Conservation (phyloP, 2,113 vertebrate genomes). For the Chaetodon trifascialis region DNA sequence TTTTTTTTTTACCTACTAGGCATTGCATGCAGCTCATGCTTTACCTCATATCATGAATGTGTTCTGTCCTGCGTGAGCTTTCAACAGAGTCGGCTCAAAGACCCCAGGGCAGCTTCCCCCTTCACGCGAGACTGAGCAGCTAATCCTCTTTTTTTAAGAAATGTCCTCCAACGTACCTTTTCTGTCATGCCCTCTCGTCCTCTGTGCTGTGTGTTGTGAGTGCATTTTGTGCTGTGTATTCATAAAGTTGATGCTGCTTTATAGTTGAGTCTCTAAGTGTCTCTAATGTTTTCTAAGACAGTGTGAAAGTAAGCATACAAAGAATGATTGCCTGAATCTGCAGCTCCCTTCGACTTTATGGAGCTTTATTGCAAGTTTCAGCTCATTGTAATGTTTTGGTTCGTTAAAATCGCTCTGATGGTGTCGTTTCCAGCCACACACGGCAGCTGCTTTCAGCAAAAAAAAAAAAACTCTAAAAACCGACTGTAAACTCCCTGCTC, state of each 20-base stretch:
- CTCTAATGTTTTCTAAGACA: no score
- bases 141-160: neutral
- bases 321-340: no score
- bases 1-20: neutral
- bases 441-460: no score
- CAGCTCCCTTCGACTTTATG: no score
- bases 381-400: no score
- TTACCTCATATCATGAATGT: slow-evolving; percentile 5
- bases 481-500: no score
- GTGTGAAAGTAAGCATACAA: no score
- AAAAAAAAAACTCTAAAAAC: no score
- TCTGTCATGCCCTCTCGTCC: neutral
- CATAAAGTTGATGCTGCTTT: neutral
- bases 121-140: neutral
- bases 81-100: neutral
- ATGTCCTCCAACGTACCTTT: neutral
- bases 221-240: neutral
- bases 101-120: neutral
- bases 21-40: slow-evolving; percentile 21
- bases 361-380: no score
- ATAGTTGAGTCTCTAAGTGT: no score
- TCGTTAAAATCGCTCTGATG: no score
- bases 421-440: no score
- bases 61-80: neutral
- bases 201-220: neutral